Evolutionary conservation across 1,140 invertebrate genomes (phyloP).

Genomic region (Drosophila pseudoobscura): DNA sequence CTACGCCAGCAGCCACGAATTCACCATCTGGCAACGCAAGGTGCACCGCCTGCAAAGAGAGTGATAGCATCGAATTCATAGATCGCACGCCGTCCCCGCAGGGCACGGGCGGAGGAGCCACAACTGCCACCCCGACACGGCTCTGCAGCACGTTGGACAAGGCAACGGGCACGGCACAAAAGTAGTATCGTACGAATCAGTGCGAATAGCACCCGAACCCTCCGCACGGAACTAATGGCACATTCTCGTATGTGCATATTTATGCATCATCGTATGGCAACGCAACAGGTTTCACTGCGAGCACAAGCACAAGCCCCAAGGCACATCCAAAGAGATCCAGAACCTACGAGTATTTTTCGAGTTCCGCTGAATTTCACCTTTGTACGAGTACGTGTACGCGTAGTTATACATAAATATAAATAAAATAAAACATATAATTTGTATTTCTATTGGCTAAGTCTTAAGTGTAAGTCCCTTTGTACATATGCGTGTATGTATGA

Average conservation of each 20-base stretch:
- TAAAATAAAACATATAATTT: constrained; percentile 29
- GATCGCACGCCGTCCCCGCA: constrained; percentile 81
- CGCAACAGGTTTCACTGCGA: constrained; percentile 57
- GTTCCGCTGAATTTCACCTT: constrained; percentile 45
- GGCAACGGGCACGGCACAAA: constrained; percentile 38
- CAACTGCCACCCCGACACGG: constrained; percentile 26
- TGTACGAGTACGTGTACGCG: constrained; percentile 41
- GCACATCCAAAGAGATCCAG: constrained; percentile 7
- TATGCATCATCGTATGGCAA: constrained; percentile 9
- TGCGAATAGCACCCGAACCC: neutral
- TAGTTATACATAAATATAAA: constrained; percentile 14
- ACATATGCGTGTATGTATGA: constrained; percentile 58
- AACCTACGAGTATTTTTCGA: constrained; percentile 38
- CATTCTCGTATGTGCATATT: too few species aligned
- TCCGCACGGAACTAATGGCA: constrained; percentile 7
- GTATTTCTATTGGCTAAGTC: constrained; percentile 16
- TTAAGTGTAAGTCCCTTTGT: constrained; percentile 59
- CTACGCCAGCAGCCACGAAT: constrained; percentile 14
- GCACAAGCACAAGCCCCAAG: constrained; percentile 15
- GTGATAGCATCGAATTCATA: constrained; percentile 79
- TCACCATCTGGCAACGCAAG: constrained; percentile 15
- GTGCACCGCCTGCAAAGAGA: constrained; percentile 42
- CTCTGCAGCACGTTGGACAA: constrained; percentile 27
- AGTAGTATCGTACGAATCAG: constrained; percentile 19
- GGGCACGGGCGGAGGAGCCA: constrained; percentile 5